Base-by-base conservation (phyloP, 2,113 vertebrate species). In the Heterochromis multidens region DNA sequence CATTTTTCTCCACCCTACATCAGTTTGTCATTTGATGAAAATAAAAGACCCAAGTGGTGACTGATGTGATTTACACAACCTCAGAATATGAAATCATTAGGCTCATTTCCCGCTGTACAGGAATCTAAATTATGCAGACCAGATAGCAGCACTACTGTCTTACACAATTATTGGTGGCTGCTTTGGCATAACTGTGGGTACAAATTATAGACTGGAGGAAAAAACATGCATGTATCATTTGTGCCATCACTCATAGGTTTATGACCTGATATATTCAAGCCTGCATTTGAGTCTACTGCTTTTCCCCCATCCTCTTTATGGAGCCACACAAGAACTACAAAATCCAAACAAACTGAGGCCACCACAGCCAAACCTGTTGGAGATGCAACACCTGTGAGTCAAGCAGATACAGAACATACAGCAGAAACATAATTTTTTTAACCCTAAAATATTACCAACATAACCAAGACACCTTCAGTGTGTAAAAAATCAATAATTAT, bases 21-120 rank as follows among this genome's bases (percentile, higher is more conserved):
- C 77, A 87, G 84, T 89, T 82, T 92, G 87, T 88, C 72, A 88
- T 59, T 7, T 77, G 84, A 90, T 83, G 72, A 89, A 80, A 83
- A 86, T 29, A 43, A 80, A 49, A 81, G 59, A 81, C 11, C 65
- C 78, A 54, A 77, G 52, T 78, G 80, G 37, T 77, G 86, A 92
- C 43, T 82, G 82, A 90, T 87, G 80, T 83, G 77, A 93, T 92
- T 90, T 90, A 83, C 83, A 82, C 72, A 79, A 84, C 79, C 76
- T 84, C 92, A 88, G 37, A 90, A 89, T 91, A 86, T 89, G 80
- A 87, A 93, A 91, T 90, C 90, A 89, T 84, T 72, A 83, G 52
- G 25, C 49, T 87, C 54, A 74, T 60, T 80, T 89, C 76, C 79
- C 77, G 23, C 67, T 82, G 23, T 80, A 79, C 77, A 72, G 70